phyloP scores from a whole-genome alignment of 2,113 vertebrate species.

The Eulacestoma nigropectus region DNA sequence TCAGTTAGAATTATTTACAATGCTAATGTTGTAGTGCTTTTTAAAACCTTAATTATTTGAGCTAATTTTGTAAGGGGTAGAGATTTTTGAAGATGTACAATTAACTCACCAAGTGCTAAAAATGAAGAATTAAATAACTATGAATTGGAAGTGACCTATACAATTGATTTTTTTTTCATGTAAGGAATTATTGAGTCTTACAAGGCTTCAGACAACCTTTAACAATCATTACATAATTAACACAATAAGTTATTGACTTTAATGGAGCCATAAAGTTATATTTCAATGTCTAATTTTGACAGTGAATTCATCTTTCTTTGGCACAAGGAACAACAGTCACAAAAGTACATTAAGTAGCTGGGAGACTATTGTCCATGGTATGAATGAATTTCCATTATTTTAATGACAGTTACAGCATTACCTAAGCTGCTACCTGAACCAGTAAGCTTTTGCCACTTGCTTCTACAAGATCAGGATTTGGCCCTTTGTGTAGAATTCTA shows the following conservation, averaged over 20 bases:
- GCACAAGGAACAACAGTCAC: not conserved
- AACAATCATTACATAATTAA: constrained; percentile 35
- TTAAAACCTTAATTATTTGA: not conserved
- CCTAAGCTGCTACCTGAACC: not conserved
- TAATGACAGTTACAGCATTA: not conserved
- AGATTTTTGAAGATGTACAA: constrained; percentile 13
- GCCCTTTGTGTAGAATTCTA: not conserved
- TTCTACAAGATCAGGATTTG: not conserved
- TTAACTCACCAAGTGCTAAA: constrained; percentile 58
- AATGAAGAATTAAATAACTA: constrained; percentile 57
- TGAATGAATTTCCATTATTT: not conserved
- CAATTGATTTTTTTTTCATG: constrained; percentile 66
- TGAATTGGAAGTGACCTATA: not conserved
- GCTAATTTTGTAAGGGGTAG: not conserved
- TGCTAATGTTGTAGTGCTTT: not conserved
- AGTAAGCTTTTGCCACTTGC: not conserved
- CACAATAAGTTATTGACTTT: constrained; percentile 63
- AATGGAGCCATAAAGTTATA: constrained; percentile 40
- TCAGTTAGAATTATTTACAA: constrained; percentile 2
- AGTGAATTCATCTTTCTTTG: not conserved
- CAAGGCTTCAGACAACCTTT: constrained; percentile 41
- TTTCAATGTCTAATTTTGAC: not conserved
- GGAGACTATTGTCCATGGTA: not conserved
- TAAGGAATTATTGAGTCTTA: not conserved
- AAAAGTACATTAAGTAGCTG: not conserved